A percentile compares a stretch with the other conserved stretches of the same genome.
Conservation (phyloP, 2,888 invertebrate genomes). For the Thymelicus acteon region DNA sequence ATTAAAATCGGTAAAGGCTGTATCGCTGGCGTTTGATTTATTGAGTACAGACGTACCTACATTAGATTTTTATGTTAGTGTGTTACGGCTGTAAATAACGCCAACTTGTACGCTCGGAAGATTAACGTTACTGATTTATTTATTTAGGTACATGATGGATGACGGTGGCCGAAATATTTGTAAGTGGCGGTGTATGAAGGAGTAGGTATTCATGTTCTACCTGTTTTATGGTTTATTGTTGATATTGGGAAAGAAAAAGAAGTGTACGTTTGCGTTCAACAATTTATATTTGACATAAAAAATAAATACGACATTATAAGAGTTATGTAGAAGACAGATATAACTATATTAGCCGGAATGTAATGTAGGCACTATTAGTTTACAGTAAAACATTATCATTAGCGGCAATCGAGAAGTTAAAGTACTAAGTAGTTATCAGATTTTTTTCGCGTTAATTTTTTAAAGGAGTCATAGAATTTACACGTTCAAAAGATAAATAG, state of each 20-base stretch:
- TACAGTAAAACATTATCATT: too few species aligned
- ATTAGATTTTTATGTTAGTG: slow-evolving; percentile 77
- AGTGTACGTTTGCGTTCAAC: too few species aligned
- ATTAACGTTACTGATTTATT: slow-evolving; percentile 76
- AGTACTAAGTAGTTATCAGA: too few species aligned
- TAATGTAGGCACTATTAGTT: too few species aligned
- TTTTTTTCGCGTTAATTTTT: not conserved
- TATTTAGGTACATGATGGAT: slow-evolving; percentile 74
- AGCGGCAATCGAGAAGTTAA: too few species aligned
- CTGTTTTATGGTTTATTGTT: slow-evolving; percentile 36
- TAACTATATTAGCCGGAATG: too few species aligned
- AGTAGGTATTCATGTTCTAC: slow-evolving; percentile 3
- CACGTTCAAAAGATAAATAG: too few species aligned
- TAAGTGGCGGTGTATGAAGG: slow-evolving; percentile 20
- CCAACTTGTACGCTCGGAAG: slow-evolving; percentile 51
- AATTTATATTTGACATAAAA: too few species aligned
- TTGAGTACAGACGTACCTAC: slow-evolving; percentile 59
- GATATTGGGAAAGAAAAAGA: not conserved
- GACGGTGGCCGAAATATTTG: slow-evolving; percentile 43
- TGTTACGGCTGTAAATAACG: slow-evolving; percentile 76
- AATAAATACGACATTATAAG: too few species aligned
- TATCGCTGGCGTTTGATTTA: slow-evolving; percentile 60
- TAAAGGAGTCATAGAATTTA: too few species aligned
- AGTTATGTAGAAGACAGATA: too few species aligned
- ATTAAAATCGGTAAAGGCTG: slow-evolving; percentile 56